A percentile compares a stretch with the other conserved stretches of the same genome.
Conservation (phyloP, 2,113 vertebrate genomes). For the Ammodytes dubius region DNA sequence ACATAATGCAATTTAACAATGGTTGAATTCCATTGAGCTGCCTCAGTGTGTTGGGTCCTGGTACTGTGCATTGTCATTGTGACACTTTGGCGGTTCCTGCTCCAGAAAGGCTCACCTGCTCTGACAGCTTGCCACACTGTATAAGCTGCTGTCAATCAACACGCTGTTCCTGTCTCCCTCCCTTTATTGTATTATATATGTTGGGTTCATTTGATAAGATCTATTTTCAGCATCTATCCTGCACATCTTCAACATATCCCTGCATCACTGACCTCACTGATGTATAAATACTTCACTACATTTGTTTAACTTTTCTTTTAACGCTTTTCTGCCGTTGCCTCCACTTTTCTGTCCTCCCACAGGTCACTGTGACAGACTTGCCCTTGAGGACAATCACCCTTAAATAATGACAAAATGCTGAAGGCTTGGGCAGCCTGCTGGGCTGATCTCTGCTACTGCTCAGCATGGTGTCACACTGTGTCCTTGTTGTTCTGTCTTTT, state of each 20-base stretch:
- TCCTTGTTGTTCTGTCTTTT: conserved; percentile 61
- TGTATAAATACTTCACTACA: background rate
- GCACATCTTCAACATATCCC: background rate
- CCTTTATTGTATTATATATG: no score
- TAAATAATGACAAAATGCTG: conserved; percentile 39
- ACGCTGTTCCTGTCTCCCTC: background rate
- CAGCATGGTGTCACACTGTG: conserved; percentile 37
- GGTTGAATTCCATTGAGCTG: no score
- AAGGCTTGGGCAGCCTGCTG: conserved; percentile 42
- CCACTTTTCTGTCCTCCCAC: conserved; percentile 32
- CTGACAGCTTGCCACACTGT: background rate
- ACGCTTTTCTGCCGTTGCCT: background rate
- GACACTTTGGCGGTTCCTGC: no score
- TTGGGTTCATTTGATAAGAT: background rate
- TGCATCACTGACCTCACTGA: background rate
- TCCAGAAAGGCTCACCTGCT: background rate
- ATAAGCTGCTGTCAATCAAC: background rate
- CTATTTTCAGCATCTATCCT: background rate
- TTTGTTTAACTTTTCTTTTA: background rate
- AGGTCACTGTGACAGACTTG: conserved; percentile 30
- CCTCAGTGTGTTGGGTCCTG: background rate
- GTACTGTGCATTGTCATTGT: background rate
- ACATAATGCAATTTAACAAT: background rate
- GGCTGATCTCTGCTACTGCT: conserved; percentile 54
- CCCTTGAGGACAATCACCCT: conserved; percentile 55